Conservation (phyloP, 1,140 invertebrate species). For the Plodia interpunctella region DNA sequence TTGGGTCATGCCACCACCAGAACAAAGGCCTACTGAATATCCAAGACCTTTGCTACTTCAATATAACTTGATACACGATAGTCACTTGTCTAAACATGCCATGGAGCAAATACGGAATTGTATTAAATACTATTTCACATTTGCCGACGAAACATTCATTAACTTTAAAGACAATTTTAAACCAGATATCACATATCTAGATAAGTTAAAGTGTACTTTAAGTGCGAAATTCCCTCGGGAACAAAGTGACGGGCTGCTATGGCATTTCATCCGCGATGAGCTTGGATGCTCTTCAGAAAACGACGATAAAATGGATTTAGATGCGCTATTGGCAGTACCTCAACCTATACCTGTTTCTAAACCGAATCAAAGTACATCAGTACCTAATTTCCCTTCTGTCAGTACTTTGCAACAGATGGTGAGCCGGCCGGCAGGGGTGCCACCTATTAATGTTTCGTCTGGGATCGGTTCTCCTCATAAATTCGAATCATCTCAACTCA, state of each 20-base stretch:
- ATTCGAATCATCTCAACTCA: slow-evolving; percentile 69
- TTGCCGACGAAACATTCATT: slow-evolving; percentile 85
- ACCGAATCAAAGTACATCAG: slow-evolving; percentile 53
- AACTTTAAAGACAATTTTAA: slow-evolving; percentile 87
- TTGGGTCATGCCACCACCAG: slow-evolving; percentile 96
- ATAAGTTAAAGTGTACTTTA: slow-evolving; percentile 85
- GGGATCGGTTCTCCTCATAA: slow-evolving; percentile 69
- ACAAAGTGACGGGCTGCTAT: slow-evolving; percentile 80
- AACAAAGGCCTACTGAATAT: slow-evolving; percentile 93
- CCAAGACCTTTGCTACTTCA: slow-evolving; percentile 93
- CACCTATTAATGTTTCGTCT: slow-evolving; percentile 68
- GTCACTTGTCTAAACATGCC: slow-evolving; percentile 87
- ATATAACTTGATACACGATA: slow-evolving; percentile 90
- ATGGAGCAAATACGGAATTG: slow-evolving; percentile 92
- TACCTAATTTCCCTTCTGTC: slow-evolving; percentile 71
- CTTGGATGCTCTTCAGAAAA: slow-evolving; percentile 76
- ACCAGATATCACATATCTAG: slow-evolving; percentile 85
- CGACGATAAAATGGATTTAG: slow-evolving; percentile 77
- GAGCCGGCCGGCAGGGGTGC: slow-evolving; percentile 66
- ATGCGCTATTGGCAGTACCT: slow-evolving; percentile 75
- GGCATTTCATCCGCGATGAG: slow-evolving; percentile 79
- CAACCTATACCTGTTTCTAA: slow-evolving; percentile 73
- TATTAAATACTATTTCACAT: slow-evolving; percentile 87
- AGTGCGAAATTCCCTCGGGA: slow-evolving; percentile 82
- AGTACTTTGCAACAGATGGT: slow-evolving; percentile 75